Evolutionary conservation across 30 jellyfish, hydroid and myxozoan genomes (phyloP).

Genomic region (Haliclystus octoradiatus): DNA sequence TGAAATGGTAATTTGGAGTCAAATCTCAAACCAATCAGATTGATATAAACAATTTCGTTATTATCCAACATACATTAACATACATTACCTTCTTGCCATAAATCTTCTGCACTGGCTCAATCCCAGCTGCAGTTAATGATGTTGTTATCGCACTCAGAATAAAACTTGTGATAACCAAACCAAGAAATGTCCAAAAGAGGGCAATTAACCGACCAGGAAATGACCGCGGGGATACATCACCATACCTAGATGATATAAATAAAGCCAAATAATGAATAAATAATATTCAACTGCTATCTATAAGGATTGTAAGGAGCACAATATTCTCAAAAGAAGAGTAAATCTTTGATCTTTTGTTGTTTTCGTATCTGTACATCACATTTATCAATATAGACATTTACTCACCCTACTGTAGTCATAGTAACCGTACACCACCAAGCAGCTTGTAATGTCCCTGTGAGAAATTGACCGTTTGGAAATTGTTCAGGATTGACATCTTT

Average conservation of each 20-base stretch:
- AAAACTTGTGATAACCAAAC: neutral
- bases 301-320: too few species aligned
- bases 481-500: neutral
- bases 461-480: neutral
- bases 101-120: neutral
- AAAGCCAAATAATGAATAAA: too few species aligned
- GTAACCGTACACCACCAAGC: neutral
- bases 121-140: neutral
- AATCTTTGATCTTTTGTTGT: too few species aligned
- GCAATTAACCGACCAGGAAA: neutral
- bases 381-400: too few species aligned
- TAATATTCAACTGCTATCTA: too few species aligned
- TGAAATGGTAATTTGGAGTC: too few species aligned
- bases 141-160: neutral
- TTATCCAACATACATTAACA: too few species aligned
- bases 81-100: neutral
- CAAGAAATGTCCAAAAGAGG: neutral
- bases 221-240: neutral
- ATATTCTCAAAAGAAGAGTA: too few species aligned
- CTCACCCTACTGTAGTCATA: constrained; percentile 1
- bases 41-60: too few species aligned
- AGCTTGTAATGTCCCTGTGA: neutral
- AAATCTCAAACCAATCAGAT: too few species aligned
- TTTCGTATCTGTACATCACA: too few species aligned
- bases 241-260: neutral